phyloP scores from a whole-genome alignment of 2,888 invertebrate species.

The Synanthedon vespiformis region DNA sequence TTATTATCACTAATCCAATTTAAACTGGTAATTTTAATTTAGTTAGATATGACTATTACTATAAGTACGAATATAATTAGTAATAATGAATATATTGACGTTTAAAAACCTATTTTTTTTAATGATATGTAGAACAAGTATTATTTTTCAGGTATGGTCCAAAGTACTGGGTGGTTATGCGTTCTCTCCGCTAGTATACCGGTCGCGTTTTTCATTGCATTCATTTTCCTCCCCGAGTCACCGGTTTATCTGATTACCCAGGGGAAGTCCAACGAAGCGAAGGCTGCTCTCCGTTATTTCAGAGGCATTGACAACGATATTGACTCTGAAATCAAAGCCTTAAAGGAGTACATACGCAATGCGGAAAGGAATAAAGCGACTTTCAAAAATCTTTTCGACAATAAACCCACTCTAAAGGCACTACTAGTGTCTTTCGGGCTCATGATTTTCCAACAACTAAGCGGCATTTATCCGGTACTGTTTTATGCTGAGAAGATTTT shows the following conservation, averaged over 20 bases:
- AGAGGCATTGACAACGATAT: constrained; percentile 72
- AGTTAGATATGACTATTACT: no score
- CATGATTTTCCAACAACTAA: constrained; percentile 75
- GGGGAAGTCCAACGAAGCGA: constrained; percentile 69
- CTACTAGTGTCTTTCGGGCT: constrained; percentile 67
- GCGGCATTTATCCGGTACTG: constrained; percentile 72
- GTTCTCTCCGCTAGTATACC: constrained; percentile 53
- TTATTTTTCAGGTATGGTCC: constrained; percentile 47
- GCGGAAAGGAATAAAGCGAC: constrained; percentile 50
- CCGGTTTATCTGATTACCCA: constrained; percentile 73
- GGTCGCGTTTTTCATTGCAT: constrained; percentile 54
- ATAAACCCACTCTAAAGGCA: constrained; percentile 51
- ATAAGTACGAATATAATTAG: no score
- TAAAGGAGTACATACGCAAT: constrained; percentile 58
- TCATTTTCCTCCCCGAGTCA: constrained; percentile 79
- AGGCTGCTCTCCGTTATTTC: constrained; percentile 71
- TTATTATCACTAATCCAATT: no score
- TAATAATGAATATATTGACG: no score
- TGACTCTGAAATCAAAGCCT: constrained; percentile 63
- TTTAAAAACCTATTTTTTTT: not conserved
- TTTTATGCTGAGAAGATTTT: constrained; percentile 72
- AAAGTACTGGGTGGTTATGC: constrained; percentile 46
- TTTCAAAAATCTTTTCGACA: constrained; percentile 52
- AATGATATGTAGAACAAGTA: no score
- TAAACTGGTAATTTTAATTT: no score